Evolutionary conservation across 1,140 invertebrate species (phyloP).

Genomic region (Cyrtorhinus lividipennis): DNA sequence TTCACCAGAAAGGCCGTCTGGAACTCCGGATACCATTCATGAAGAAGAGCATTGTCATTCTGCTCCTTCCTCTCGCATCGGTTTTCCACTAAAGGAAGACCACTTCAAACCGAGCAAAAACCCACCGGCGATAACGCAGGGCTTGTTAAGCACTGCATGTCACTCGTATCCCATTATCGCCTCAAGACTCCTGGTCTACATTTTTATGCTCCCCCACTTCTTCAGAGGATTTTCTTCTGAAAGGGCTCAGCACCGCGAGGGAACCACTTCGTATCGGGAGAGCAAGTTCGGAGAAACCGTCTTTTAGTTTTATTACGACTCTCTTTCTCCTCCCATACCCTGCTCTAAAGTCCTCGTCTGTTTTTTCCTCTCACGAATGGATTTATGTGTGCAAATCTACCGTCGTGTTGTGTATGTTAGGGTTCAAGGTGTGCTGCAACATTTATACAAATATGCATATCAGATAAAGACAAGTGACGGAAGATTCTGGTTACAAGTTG

Average conservation of each 20-base stretch:
- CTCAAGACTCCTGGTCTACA: slow-evolving; percentile 9
- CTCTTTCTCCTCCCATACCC: no score
- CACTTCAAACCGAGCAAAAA: not conserved
- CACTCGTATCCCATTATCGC: slow-evolving; percentile 7
- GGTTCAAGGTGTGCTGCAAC: no score
- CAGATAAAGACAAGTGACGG: no score
- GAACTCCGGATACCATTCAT: slow-evolving; percentile 1
- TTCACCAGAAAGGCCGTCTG: not conserved
- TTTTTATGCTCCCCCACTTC: not conserved
- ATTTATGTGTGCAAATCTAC: no score
- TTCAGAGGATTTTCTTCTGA: not conserved
- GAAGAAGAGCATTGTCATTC: not conserved
- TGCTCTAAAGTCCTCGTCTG: no score
- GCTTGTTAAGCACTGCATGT: slow-evolving; percentile 9
- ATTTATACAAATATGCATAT: no score
- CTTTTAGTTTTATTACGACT: not conserved
- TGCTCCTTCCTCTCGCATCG: not conserved
- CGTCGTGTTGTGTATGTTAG: no score
- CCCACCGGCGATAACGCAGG: slow-evolving; percentile 3
- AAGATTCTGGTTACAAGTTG: no score
- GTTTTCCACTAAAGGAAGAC: not conserved
- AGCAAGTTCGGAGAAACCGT: not conserved
- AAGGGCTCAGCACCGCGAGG: not conserved
- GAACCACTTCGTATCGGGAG: not conserved
- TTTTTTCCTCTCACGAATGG: no score